Evolutionary conservation across 2,888 invertebrate genomes (phyloP), one percentile per base, ranked within the genome.

Genomic region (Lithosia quadra): DNA sequence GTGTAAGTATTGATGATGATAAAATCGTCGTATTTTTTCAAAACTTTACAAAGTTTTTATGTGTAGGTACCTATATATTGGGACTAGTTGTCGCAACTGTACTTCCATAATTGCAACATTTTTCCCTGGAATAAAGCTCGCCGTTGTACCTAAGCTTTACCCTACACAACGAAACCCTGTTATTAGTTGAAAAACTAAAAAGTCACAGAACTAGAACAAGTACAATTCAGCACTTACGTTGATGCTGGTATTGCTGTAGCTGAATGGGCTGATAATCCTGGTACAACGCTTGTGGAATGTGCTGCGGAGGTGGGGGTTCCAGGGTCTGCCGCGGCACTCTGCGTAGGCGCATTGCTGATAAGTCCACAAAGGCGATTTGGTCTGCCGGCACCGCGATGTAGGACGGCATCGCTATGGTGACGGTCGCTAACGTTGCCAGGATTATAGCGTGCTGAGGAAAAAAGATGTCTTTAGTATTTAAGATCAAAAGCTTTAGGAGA

Each of bases 351-450:
- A 93, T 61, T 1, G 92, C 92, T 24, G 91, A 91, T 57, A 96
- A 88, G 81, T 96, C 96, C 76, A 96, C 89, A 83, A 96, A 94
- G 64, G 96, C 95, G 72, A 96, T 93, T 83, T 96, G 96, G 79
- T 96, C 96, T 2, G 96, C 94, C 0, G 96, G 96, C 24, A 96
- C 96, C 22, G 96, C 96, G 74, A 96, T 95, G 91, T 95, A 96
- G 18, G 96, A 95, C 0, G 96, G 96, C 82, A 95, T 94, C 22
- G 95, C 96, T 60, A 88, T 71, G 1, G 88, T 88, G 22, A 87
- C 82, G 59, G 90, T 89, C 9, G 86, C 84, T 33, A 91, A 58
- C 53, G 90, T 80, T 34, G 88, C 81, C 66, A 94, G 73, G 61
- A 92, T 86, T 73, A 92, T 58, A 43, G 88, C 72, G 69, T 90